These are phyloP conservation scores for Sitophilus oryzae DNA, from an alignment of 1,140 invertebrate species.

Conservation along the genomic window DNA sequence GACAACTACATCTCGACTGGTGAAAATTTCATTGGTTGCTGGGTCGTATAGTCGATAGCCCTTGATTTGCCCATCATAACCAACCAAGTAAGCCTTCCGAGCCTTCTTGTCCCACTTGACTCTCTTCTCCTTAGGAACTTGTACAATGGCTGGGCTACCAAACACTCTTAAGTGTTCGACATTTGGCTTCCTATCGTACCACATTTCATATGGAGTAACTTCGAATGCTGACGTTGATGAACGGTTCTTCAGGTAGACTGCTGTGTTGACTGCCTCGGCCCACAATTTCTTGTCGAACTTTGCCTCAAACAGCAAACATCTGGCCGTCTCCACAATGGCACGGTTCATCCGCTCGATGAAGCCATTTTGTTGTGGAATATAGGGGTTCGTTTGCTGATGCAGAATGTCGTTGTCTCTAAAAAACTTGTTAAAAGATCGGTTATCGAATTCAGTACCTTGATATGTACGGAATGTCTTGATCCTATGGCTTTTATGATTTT, in stretches of 20 bases:
- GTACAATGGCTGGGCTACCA: conserved; percentile 38
- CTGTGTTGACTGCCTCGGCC: conserved; percentile 41
- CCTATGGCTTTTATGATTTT: conserved; percentile 37
- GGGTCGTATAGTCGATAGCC: conserved; percentile 31
- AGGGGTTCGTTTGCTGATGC: conserved; percentile 36
- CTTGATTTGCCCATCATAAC: conserved; percentile 24
- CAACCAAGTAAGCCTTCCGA: conserved; percentile 28
- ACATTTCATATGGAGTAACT: conserved; percentile 6
- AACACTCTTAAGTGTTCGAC: too few species aligned
- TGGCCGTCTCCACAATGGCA: conserved; percentile 30
- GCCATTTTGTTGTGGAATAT: conserved; percentile 42
- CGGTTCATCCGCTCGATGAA: conserved; percentile 30
- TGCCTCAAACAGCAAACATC: conserved; percentile 41
- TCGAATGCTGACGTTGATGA: background rate
- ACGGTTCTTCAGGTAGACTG: conserved; percentile 30
- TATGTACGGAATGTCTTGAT: conserved; percentile 37
- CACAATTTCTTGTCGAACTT: conserved; percentile 39
- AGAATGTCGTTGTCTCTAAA: conserved; percentile 37
- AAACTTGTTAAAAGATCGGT: conserved; percentile 27
- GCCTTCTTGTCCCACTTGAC: conserved; percentile 30
- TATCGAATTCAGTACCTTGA: conserved; percentile 41
- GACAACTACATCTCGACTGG: conserved; percentile 36
- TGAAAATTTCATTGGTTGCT: conserved; percentile 27
- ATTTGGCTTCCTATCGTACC: conserved; percentile 27
- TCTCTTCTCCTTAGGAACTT: conserved; percentile 31